Evolutionary conservation across 2,797 vertebrate genomes (phyloP), one percentile per base, ranked within the genome.

Genomic region (Thalassophryne amazonica): DNA sequence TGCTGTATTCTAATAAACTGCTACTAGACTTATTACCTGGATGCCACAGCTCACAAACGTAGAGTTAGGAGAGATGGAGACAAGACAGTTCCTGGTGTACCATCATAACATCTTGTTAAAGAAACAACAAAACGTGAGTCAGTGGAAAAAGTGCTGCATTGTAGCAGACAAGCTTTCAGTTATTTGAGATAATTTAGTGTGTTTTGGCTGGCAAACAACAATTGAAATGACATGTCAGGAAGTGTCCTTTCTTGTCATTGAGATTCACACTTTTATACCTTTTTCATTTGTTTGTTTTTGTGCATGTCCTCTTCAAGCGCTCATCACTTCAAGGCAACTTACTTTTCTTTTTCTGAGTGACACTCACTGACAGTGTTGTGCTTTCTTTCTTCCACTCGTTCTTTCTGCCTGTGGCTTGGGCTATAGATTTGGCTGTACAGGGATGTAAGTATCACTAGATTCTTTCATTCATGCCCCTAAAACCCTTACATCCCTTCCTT

Each of bases 391-490:
- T 94, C 90, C 93, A 92, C 76, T 72, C 17, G 60, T 78, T 86
- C 74, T 81, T 81, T 86, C 86, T 94, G 94, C 94, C 95, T 95
- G 93, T 98, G 95, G 92, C 97, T 97, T 97, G 97, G 95, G 92
- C 93, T 94, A 89, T 98, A 99, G 97, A 98, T 99, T 93, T 99
- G 97, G 97, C 97, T 99, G 95, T 99, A 99, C 96, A 99, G 97
- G 96, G 97, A 99, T 98, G 97, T 99, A 98, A 99, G 97, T 99
- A 99, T 91, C 92, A 94, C 94, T 95, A 92, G 93, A 92, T 52
- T 73, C 46, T 59, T 59, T 64, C 59, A 75, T 59, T 76, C 66
- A 56, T 11, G 48, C 60, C 55, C 49, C 55, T 20, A 20, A 53
- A 21, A 46, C 24, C 21, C 47, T 41, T 18, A 49, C 58, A 53